Conservation (phyloP, 2,888 invertebrate species). For the Sericinus montela region DNA sequence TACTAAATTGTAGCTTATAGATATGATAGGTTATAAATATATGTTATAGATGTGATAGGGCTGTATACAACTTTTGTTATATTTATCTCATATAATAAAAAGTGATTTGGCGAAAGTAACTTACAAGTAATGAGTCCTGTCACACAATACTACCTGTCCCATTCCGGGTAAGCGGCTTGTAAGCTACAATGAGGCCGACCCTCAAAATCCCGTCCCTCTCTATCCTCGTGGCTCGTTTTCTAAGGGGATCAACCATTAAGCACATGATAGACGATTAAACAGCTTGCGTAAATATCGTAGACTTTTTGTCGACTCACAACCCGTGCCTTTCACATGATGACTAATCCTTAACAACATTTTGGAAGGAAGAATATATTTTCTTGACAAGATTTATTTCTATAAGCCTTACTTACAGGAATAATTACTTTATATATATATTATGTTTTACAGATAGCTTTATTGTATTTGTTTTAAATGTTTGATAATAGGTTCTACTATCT, state of each 20-base stretch:
- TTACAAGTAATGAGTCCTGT: slow-evolving; percentile 62
- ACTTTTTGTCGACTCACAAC: slow-evolving; percentile 40
- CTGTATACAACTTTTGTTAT: slow-evolving; percentile 16
- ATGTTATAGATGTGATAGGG: too few species aligned
- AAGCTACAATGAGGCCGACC: slow-evolving; percentile 47
- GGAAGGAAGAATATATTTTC: slow-evolving; percentile 15
- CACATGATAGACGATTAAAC: slow-evolving; percentile 60
- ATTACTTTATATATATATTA: not conserved
- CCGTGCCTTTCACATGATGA: slow-evolving; percentile 42
- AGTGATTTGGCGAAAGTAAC: slow-evolving; percentile 63
- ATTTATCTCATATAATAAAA: slow-evolving; percentile 51
- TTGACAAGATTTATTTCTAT: slow-evolving; percentile 7
- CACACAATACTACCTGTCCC: slow-evolving; percentile 50
- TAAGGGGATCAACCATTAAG: slow-evolving; percentile 54
- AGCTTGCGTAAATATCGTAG: slow-evolving; percentile 55
- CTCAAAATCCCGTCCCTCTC: slow-evolving; percentile 31
- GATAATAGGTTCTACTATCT: too few species aligned
- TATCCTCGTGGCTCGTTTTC: slow-evolving; percentile 33
- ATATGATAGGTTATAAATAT: too few species aligned
- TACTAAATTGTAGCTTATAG: too few species aligned
- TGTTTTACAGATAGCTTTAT: too few species aligned
- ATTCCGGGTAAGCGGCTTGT: slow-evolving; percentile 53
- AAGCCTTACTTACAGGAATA: slow-evolving; percentile 5
- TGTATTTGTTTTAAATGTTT: too few species aligned
- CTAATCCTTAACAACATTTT: slow-evolving; percentile 44